Conservation (phyloP, 2,113 vertebrate species). For the Dunckerocampus dactyliophorus region DNA sequence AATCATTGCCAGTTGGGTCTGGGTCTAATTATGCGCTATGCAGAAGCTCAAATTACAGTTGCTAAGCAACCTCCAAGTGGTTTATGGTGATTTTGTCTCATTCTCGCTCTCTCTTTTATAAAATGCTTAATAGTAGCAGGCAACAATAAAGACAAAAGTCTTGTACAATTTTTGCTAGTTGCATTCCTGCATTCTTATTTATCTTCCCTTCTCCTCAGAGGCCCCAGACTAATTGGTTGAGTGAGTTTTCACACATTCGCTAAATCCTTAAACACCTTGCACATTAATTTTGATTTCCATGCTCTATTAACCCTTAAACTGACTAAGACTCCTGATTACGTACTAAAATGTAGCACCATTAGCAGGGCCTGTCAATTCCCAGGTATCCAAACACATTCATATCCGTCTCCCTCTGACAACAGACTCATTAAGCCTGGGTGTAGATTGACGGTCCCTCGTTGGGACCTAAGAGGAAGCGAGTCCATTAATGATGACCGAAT, state of each 20-base stretch:
- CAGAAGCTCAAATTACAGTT: background rate
- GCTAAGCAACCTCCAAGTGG: slow-evolving; percentile 5
- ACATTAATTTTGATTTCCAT: slow-evolving; percentile 48
- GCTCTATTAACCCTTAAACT: slow-evolving; percentile 59
- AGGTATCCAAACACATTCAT: slow-evolving; percentile 38
- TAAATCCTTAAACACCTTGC: slow-evolving; percentile 3
- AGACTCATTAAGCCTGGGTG: slow-evolving; percentile 46
- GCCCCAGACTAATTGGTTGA: background rate
- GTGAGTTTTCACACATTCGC: slow-evolving; percentile 17
- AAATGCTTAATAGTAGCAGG: background rate
- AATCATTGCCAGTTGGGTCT: background rate
- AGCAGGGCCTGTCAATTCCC: slow-evolving; percentile 33
- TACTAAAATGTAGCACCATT: slow-evolving; percentile 59
- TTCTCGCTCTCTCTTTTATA: background rate
- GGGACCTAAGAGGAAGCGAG: slow-evolving; percentile 37
- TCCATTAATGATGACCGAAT: slow-evolving; percentile 51
- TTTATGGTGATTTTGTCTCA: background rate
- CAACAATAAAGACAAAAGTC: too few species aligned
- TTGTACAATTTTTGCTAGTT: too few species aligned
- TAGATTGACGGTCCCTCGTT: slow-evolving; percentile 47
- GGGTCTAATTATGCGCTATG: background rate
- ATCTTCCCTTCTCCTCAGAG: background rate
- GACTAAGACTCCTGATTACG: slow-evolving; percentile 39
- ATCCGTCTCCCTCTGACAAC: slow-evolving; percentile 43
- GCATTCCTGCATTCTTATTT: background rate